These are phyloP conservation scores for Rutilus rutilus DNA, from an alignment of 2,113 vertebrate genomes.

Conservation along the genomic window DNA sequence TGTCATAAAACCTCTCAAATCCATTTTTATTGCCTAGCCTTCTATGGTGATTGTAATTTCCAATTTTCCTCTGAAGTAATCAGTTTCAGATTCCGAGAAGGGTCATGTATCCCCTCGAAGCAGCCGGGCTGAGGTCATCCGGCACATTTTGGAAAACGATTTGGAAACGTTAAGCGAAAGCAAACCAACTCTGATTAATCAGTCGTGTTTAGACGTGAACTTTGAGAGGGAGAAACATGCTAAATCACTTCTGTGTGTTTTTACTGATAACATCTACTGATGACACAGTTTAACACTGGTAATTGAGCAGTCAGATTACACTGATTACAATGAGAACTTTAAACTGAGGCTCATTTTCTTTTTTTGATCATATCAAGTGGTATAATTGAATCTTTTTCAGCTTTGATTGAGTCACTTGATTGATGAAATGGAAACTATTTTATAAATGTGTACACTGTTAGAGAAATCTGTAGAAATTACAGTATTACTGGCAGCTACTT, in stretches of 20 bases:
- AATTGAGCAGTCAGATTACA: background rate
- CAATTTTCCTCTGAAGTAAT: background rate
- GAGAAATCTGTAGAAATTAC: too few species aligned
- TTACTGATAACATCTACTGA: background rate
- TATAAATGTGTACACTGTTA: background rate
- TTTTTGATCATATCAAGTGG: background rate
- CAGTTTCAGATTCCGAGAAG: background rate
- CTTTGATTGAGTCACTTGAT: constrained; percentile 3
- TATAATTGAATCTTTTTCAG: background rate
- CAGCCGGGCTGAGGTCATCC: background rate
- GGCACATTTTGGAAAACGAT: background rate
- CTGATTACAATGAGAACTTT: background rate
- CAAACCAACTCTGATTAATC: background rate
- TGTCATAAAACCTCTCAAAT: background rate
- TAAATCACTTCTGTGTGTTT: background rate
- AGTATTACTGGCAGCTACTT: too few species aligned
- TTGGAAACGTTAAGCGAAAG: background rate
- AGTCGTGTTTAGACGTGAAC: background rate
- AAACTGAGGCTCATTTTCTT: background rate
- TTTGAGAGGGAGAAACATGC: constrained; percentile 17
- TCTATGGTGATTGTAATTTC: constrained; percentile 8
- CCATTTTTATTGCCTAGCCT: background rate
- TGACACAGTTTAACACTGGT: background rate
- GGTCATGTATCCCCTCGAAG: background rate
- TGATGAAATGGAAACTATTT: background rate